These are phyloP conservation scores for Pristionchus fissidentatus DNA, from an alignment of 2,888 invertebrate genomes.

Conservation along the genomic window DNA sequence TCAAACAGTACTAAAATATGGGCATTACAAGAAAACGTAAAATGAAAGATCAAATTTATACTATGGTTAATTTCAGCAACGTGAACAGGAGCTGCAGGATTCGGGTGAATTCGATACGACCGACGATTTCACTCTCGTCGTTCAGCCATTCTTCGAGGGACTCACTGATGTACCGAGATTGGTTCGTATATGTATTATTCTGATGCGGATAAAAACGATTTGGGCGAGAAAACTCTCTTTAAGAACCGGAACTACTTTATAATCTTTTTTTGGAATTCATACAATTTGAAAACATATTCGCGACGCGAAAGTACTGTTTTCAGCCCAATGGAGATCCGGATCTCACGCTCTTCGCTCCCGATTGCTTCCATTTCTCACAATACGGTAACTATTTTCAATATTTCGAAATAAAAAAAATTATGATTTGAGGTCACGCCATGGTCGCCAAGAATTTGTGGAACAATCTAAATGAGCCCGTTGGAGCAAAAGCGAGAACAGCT, in stretches of 20 bases:
- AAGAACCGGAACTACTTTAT: no score
- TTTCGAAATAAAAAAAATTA: neutral
- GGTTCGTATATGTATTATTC: no score
- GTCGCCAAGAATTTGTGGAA: constrained; percentile 24
- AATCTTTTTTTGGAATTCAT: no score
- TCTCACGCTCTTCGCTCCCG: constrained; percentile 65
- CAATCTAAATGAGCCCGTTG: neutral
- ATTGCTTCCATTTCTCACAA: constrained; percentile 67
- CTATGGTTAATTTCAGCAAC: no score
- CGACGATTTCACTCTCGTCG: constrained; percentile 69
- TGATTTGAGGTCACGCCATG: neutral
- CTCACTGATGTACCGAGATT: constrained; percentile 57
- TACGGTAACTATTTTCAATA: neutral
- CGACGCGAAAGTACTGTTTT: no score
- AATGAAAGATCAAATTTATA: neutral
- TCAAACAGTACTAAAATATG: no score
- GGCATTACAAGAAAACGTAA: no score
- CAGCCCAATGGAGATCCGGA: constrained; percentile 59
- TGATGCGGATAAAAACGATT: no score
- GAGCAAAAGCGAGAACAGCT: neutral
- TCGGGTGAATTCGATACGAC: constrained; percentile 57
- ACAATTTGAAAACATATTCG: no score
- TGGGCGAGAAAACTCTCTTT: constrained; percentile 1
- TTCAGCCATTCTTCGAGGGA: constrained; percentile 68
- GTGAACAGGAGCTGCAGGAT: constrained; percentile 35